A percentile compares a stretch with the other conserved stretches of the same genome.
phyloP scores from a whole-genome alignment of 2,888 invertebrate genomes.

The Luperina nickerlii region DNA sequence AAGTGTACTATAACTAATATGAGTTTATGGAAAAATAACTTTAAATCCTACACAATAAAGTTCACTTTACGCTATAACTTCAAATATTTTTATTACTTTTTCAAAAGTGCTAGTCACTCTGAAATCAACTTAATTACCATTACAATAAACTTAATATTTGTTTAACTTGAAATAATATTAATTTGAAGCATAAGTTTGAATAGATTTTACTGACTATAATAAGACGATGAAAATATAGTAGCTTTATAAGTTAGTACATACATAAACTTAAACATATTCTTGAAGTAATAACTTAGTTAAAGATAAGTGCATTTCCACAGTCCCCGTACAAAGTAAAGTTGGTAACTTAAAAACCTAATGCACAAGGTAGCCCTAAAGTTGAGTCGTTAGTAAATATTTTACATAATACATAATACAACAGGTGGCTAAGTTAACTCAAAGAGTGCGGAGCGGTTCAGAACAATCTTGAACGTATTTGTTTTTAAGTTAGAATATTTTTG shows the following conservation, averaged over 20 bases:
- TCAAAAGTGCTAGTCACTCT: too few relatives aligned
- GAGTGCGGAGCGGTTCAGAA: slow-evolving; percentile 38
- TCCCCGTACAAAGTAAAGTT: slow-evolving; percentile 21
- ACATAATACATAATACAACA: slow-evolving; percentile 63
- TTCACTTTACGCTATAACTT: too few relatives aligned
- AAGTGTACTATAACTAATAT: not conserved
- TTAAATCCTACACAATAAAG: too few relatives aligned
- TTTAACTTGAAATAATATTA: too few relatives aligned
- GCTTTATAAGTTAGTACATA: not conserved
- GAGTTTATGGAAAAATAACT: too few relatives aligned
- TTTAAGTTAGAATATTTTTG: not conserved
- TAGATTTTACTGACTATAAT: too few relatives aligned
- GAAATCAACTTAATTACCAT: too few relatives aligned
- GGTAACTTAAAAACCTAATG: slow-evolving; percentile 42
- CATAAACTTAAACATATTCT: slow-evolving; percentile 2
- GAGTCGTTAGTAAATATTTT: slow-evolving; percentile 63
- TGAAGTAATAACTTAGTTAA: slow-evolving; percentile 17
- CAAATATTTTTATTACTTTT: too few relatives aligned
- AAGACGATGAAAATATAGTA: not conserved
- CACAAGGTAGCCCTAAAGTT: slow-evolving; percentile 44
- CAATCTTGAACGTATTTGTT: slow-evolving; percentile 26
- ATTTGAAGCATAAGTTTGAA: too few relatives aligned
- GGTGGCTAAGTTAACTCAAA: slow-evolving; percentile 41
- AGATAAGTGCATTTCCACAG: slow-evolving; percentile 42
- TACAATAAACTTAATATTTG: too few relatives aligned